Evolutionary conservation across 2,888 invertebrate genomes (phyloP), one percentile per base, ranked within the genome.

Genomic region (Petrophora chlorosata): DNA sequence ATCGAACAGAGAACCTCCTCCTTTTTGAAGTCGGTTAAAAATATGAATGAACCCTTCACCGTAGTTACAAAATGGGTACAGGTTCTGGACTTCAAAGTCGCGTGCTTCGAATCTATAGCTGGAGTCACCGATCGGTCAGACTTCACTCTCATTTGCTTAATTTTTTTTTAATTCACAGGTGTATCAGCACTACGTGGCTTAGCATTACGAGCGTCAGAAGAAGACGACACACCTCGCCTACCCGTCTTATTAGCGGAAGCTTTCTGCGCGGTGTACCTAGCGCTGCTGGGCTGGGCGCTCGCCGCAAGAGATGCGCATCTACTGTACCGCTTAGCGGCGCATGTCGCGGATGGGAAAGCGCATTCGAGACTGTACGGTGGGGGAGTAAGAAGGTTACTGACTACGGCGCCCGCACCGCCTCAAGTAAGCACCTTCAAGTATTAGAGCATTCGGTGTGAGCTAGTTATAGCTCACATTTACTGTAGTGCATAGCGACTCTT

Each of bases 271-370:
- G 97, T 99, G 3, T 99, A 96, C 80, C 93, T 98, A 79, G 97
- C 98, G 17, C 88, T 99, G 29, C 92, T 99, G 54, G 95, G 98
- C 51, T 98, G 99, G 86, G 98, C 98, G 2, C 79, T 99, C 39
- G 95, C 97, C 10, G 97, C 97, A 2, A 96, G 98, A 67, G 99
- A 99, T 85, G 96, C 98, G 53, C 96, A 98, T 53, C 94, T 99
- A 65, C 90, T 99, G 51, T 97, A 95, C 78, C 92, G 98, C 9
- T 92, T 99, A 5, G 93, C 95, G 1, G 97, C 97, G 0, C 97
- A 98, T 71, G 92, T 92, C 44, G 95, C 98, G 49, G 93, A 94
- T 53, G 92, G 93, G 13, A 92, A 92, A 29, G 94, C 97, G 10
- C 99, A 99, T 93, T 92, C 95, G 0, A 91, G 92, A 5, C 91